These are phyloP conservation scores for Trachelus troglodyta DNA, from an alignment of 2,888 invertebrate genomes.

Conservation along the genomic window DNA sequence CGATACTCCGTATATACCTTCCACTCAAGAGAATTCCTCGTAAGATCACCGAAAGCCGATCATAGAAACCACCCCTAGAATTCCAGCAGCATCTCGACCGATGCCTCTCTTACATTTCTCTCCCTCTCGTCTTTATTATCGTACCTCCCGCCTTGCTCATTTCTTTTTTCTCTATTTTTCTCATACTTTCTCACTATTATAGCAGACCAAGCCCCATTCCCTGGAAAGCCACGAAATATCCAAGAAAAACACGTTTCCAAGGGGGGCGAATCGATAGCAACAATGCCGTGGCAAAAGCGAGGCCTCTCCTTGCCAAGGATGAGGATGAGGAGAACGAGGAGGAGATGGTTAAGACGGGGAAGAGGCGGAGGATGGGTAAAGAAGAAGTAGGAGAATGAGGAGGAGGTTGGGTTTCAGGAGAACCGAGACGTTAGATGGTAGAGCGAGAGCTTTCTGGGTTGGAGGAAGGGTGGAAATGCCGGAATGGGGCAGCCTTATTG, in stretches of 20 bases:
- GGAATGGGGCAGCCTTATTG: slow-evolving; percentile 58
- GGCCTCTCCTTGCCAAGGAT: slow-evolving; percentile 39
- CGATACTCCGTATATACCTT: neutral
- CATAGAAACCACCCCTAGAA: neutral
- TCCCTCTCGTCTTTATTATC: neutral
- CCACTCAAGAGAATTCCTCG: neutral
- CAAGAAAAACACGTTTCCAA: slow-evolving; percentile 57
- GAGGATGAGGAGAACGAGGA: slow-evolving; percentile 7
- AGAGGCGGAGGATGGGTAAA: slow-evolving; percentile 23
- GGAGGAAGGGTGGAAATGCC: slow-evolving; percentile 41
- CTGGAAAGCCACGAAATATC: slow-evolving; percentile 51
- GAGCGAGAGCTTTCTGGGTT: neutral
- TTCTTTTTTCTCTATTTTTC: neutral
- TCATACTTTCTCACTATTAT: neutral
- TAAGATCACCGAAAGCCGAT: neutral
- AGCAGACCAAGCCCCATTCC: neutral
- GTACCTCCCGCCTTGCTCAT: neutral
- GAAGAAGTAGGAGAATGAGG: slow-evolving; percentile 28
- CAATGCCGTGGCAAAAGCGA: slow-evolving; percentile 55
- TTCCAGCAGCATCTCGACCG: neutral
- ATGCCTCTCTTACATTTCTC: neutral
- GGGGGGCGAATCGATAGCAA: slow-evolving; percentile 58
- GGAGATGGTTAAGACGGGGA: neutral
- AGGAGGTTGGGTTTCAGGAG: slow-evolving; percentile 19
- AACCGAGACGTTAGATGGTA: slow-evolving; percentile 15